Percentiles rank a stretch among this genome's conserved stretches.
Evolutionary conservation across 2,888 invertebrate species (phyloP).

Genomic region (Lordiphosa andalusiaca): DNA sequence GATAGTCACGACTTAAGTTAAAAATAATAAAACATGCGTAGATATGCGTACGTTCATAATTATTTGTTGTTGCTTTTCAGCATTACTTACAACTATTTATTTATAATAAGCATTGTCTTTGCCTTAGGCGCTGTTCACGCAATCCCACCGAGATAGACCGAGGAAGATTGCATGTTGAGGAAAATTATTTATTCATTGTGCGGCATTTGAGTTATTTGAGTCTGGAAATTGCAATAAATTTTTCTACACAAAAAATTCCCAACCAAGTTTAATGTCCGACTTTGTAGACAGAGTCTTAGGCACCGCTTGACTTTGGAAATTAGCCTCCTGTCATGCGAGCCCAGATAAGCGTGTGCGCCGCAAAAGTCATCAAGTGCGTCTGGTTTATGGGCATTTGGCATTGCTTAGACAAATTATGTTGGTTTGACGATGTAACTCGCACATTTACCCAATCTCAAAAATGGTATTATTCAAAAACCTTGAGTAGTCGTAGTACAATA

Average conservation of each 20-base stretch:
- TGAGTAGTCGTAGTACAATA: conserved; percentile 12
- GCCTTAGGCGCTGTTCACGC: conserved; percentile 51
- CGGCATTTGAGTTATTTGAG: conserved; percentile 58
- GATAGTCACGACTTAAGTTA: neutral
- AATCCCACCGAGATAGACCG: conserved; percentile 29
- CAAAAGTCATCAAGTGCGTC: conserved; percentile 5
- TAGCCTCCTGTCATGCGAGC: conserved; percentile 23
- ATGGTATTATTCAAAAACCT: conserved; percentile 2
- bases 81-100: neutral
- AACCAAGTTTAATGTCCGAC: conserved; percentile 68
- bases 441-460: conserved; percentile 6
- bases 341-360: conserved; percentile 7
- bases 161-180: conserved; percentile 54
- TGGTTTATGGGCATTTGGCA: conserved; percentile 25
- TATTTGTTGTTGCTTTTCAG: neutral
- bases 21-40: neutral
- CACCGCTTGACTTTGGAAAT: conserved; percentile 39
- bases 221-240: conserved; percentile 51
- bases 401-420: conserved; percentile 20
- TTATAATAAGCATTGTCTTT: conserved; percentile 31
- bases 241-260: conserved; percentile 48
- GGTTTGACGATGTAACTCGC: conserved; percentile 6
- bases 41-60: conserved; percentile 3
- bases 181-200: conserved; percentile 63
- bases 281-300: conserved; percentile 22